Base-by-base conservation (phyloP, 2,888 invertebrate species). In the Conchocele bisecta region DNA sequence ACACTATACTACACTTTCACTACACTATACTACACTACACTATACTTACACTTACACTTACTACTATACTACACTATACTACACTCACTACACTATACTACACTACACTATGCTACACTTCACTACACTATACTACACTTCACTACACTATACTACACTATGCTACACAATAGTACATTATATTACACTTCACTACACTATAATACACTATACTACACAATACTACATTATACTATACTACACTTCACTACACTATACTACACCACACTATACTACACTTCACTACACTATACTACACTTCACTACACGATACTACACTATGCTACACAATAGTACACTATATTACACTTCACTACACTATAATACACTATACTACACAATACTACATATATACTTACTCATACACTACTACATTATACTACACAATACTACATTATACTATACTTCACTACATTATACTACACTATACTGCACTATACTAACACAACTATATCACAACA, bases 261-360 rank as follows among this genome's bases (percentile, higher is more conserved):
- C 22, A 48, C 48, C 5, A 48, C 48, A 24, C 48, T 6, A 48
- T 28, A 5, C 48, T 20, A 48, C 48, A 48, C 48, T 6, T 26
- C 26, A 7, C 48, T 15, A 48, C 48, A 48, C 48, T 20, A 48
- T 20, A 48, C 26, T 6, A 48, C 26, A 48, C 48, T 6, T 26
- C 26, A 48, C 48, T 6, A 48, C 48, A 48, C 48, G 4, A 48
- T 28, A 48, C 48, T 20, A 48, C 48, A 24, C 48, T 6, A 48
- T 28, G 9, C 22, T 28, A 6, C 48, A 13, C 11, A 13, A 35
- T 35, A 35, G n/a, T n/a, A n/a, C n/a, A n/a, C n/a, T n/a, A n/a
- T n/a, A n/a, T n/a, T n/a, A n/a, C n/a, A n/a, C n/a, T n/a, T n/a
- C n/a, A n/a, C n/a, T n/a, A n/a, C n/a, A n/a, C n/a, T n/a, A n/a